Evolutionary conservation across 2,113 vertebrate genomes (phyloP), one percentile per base, ranked within the genome.

Genomic region (Antennarius striatus): DNA sequence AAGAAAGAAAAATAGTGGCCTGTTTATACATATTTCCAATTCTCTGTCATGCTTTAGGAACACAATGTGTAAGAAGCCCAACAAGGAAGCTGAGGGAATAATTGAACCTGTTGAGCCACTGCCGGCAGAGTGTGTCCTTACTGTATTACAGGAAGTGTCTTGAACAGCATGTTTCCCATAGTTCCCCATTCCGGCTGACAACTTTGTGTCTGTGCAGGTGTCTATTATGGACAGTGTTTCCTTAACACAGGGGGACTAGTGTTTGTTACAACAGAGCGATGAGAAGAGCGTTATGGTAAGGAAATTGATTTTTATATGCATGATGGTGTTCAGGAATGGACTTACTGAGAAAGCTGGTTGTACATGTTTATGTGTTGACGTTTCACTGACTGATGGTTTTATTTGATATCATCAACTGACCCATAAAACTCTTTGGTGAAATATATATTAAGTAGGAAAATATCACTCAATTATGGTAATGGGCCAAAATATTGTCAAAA

Each of bases 61-160:
- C 49, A 32, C 14, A 28, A 10, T 22, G 13, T 29, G 53, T 48
- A 13, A 28, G 71, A 28, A 8, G 62, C 12, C 85, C 56, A 54
- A 75, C 32, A 36, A 36, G 77, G 79, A 84, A 86, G 70, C 28
- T 5, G 17, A 5, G 13, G 29, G 3, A 72, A 67, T 72, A 22
- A 75, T 51, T 46, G 83, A 90, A 90, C 88, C 83, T 63, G 88
- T 87, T 61, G 15, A 51, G 36, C 76, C 52, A 71, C 73, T 81
- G 29, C 52, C 54, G 13, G 11, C 10, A 65, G 3, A 61, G 40
- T 1, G 13, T 36, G 32, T 36, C 53, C 75, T 42, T 81, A 49
- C 40, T 30, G 43, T 65, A 53, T 89, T 86, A 75, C 79, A 87
- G 79, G 79, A 87, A 85, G 73, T 75, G 36, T 67, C 60, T 50